Base-by-base conservation (phyloP, 2,797 vertebrate genomes). In the Pseudomugil tenellus region DNA sequence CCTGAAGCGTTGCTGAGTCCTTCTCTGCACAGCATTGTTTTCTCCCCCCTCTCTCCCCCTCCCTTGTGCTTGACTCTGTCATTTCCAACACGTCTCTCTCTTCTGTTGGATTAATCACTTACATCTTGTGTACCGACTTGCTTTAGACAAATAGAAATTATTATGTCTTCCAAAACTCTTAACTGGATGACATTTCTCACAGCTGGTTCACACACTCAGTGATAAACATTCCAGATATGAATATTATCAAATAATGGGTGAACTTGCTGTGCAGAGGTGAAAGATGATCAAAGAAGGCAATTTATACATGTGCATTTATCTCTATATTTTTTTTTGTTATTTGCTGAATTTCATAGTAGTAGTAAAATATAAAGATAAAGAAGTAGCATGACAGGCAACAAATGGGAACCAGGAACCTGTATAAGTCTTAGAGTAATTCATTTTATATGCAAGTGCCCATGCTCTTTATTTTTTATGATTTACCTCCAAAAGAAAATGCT, bases 1-100 rank as follows among this genome's bases (percentile, higher is more conserved):
- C 77, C 72, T 64, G 55, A 61, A 72, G 70, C 17, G 35, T n/a
- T 62, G 75, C 48, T 66, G 60, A 67, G 39, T 63, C 51, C 48
- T 9, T 2, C 56, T 63, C 31, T 60, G 23, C 28, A 17, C 16
- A 39, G 3, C 43, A 23, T 58, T 64, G 59, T 31, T 37, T 34
- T 6, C 35, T 28, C 31, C 21, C 19, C n/a, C 46, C 52, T 39
- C 37, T 23, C 37, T 60, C 37, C 46, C 6, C 6, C 35, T 49
- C 53, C 72, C 41, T 34, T 63, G 60, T 31, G 43, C 64, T 54
- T 43, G 31, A 43, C 62, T 58, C 41, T 63, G n/a, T 48, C 2
- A 31, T 54, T 64, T 72, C 62, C 34, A 5, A 34, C 39, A 34
- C 21, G 49, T 49, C 52, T 48, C 31, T 29, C 3, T 31, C 6